These are phyloP conservation scores for Protonibea diacanthus DNA, from an alignment of 2,797 vertebrate genomes.

Conservation along the genomic window DNA sequence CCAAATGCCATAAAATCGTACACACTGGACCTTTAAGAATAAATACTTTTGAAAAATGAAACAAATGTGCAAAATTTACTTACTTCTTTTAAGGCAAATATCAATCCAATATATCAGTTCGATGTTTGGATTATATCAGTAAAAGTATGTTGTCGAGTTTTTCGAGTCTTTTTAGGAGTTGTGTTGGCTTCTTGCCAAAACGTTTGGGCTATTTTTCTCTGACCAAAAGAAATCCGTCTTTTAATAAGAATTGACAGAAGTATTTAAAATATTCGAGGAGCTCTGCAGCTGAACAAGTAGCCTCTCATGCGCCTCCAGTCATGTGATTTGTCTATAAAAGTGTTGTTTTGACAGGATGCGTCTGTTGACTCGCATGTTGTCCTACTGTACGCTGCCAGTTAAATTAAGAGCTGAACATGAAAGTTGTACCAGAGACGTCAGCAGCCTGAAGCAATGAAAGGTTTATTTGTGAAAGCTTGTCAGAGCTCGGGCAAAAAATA, in stretches of 20 bases:
- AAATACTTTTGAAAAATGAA: background rate
- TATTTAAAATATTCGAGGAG: constrained; percentile 55
- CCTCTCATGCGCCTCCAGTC: constrained; percentile 63
- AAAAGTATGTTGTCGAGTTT: background rate
- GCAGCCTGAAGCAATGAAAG: constrained; percentile 73
- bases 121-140: constrained; percentile 12
- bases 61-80: constrained; percentile 36
- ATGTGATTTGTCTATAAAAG: constrained; percentile 63
- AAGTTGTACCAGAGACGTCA: constrained; percentile 69
- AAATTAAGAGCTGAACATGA: constrained; percentile 76
- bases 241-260: constrained; percentile 53
- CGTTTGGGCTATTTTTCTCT: constrained; percentile 17
- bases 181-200: constrained; percentile 5
- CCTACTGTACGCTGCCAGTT: constrained; percentile 54
- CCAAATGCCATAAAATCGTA: too few relatives aligned
- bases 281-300: constrained; percentile 40
- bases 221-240: constrained; percentile 24
- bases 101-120: background rate
- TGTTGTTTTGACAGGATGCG: constrained; percentile 71
- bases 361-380: constrained; percentile 60
- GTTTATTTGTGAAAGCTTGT: constrained; percentile 71
- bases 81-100: background rate
- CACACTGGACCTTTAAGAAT: background rate
- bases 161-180: background rate
- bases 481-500: constrained; percentile 70